Evolutionary conservation across 1,140 invertebrate species (phyloP).

Genomic region (Orussus abietinus): DNA sequence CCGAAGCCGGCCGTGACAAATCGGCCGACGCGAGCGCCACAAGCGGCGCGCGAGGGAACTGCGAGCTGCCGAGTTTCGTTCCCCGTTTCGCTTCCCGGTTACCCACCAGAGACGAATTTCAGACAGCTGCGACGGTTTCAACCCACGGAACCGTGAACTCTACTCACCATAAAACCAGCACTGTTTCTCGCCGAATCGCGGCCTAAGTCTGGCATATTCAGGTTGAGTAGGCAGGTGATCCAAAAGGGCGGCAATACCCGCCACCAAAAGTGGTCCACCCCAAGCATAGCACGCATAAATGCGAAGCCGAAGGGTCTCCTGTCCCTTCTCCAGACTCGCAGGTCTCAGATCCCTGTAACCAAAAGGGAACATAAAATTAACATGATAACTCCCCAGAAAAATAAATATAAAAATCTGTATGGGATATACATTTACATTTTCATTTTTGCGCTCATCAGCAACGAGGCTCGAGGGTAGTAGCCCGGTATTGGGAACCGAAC

Average conservation of each 20-base stretch:
- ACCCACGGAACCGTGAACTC: background rate
- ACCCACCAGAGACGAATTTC: no score
- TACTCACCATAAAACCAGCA: conserved; percentile 77
- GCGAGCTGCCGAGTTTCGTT: no score
- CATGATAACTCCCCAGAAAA: no score
- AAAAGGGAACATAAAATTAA: conserved; percentile 37
- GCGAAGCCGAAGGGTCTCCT: conserved; percentile 70
- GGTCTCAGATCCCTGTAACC: conserved; percentile 77
- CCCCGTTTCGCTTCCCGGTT: no score
- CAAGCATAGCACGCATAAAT: conserved; percentile 78
- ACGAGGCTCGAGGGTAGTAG: no score
- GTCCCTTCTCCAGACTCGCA: conserved; percentile 74
- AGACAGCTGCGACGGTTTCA: no score
- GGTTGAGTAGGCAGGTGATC: conserved; percentile 62
- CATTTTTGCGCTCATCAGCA: no score
- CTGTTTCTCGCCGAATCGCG: conserved; percentile 68
- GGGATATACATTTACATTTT: conserved; percentile 19
- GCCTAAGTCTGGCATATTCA: conserved; percentile 60
- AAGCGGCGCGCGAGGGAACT: no score
- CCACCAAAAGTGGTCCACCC: conserved; percentile 71
- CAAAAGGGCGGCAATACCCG: conserved; percentile 65
- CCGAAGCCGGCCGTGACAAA: no score
- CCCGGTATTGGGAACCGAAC: no score
- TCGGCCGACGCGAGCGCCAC: no score
- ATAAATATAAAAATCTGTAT: conserved; percentile 9